Base-by-base conservation (phyloP, 1,140 invertebrate species). In the Scylla paramamosain region DNA sequence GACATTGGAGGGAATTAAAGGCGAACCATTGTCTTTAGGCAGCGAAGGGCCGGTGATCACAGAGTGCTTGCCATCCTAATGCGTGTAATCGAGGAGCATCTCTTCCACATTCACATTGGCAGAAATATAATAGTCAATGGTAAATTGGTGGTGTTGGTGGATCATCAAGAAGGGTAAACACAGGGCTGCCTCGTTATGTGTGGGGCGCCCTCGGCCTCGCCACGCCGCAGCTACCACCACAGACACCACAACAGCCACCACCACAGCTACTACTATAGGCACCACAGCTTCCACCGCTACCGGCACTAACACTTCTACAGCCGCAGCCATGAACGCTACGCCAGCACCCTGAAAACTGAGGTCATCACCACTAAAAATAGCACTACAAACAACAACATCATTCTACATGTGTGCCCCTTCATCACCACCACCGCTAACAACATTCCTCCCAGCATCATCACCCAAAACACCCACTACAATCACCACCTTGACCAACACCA, bases 1-100 rank as follows among this genome's bases (percentile, higher is more conserved):
- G 67, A 77, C 67, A 77, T 77, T 77, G 67, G 67, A 77, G 67
- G 67, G 67, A 77, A 77, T 77, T 77, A 77, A 77, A 77, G 67
- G 67, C 67, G 20, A n/a, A 77, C 67, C 67, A 77, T 77, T 77
- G 67, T 77, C 67, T 77, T 77, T 77, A 77, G 20, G 25, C 12
- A 77, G 67, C 67, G 67, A 77, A n/a, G 20, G 67, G 25, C 67
- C 67, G 67, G 67, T 77, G 67, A 77, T 77, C 67, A 77, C 20
- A 77, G 67, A 77, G 67, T 77, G 67, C 67, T 77, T 77, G 67
- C 20, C 67, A 12, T 20, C 67, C 67, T 77, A 77, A 77, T 77
- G 67, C 67, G 67, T 77, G 67, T 77, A 77, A 77, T 77, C 67
- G 67, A 77, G 25, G 67, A 2, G 67, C 67, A 77, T 77, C 67